These are phyloP conservation scores for Nomia melanderi DNA, from an alignment of 1,140 invertebrate genomes.

Conservation along the genomic window DNA sequence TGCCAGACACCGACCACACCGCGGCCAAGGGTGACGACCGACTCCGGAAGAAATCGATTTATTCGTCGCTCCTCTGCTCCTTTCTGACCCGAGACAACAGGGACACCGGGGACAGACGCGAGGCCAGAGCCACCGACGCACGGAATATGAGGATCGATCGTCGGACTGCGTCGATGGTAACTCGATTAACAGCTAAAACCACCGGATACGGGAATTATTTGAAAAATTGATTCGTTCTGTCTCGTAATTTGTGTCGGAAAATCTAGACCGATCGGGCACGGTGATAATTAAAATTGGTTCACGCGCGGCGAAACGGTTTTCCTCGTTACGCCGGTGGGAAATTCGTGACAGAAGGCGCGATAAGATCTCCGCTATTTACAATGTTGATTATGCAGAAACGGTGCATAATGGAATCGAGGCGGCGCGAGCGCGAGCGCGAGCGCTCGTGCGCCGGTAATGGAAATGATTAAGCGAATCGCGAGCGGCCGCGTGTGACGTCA, in stretches of 20 bases:
- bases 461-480: too few species aligned
- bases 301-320: not conserved
- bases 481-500: too few species aligned
- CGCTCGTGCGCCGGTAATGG: too few species aligned
- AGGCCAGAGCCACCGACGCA: not conserved
- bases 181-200: too few species aligned
- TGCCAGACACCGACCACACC: not conserved
- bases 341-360: not conserved
- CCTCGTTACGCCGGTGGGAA: constrained; percentile 2
- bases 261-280: too few species aligned
- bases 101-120: constrained; percentile 18
- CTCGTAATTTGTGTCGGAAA: too few species aligned
- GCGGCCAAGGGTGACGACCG: not conserved
- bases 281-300: not conserved
- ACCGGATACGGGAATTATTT: too few species aligned
- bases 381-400: constrained; percentile 3
- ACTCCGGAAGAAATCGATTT: constrained; percentile 46
- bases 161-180: too few species aligned
- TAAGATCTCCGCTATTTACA: not conserved
- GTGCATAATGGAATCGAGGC: not conserved
- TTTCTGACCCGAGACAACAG: not conserved
- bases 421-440: too few species aligned
- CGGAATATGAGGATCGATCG: constrained; percentile 28
- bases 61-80: constrained; percentile 16
- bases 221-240: too few species aligned